A percentile compares a stretch with the other conserved stretches of the same genome.
Conservation (phyloP, 2,113 vertebrate genomes). For the Phrynosoma platyrhinos region DNA sequence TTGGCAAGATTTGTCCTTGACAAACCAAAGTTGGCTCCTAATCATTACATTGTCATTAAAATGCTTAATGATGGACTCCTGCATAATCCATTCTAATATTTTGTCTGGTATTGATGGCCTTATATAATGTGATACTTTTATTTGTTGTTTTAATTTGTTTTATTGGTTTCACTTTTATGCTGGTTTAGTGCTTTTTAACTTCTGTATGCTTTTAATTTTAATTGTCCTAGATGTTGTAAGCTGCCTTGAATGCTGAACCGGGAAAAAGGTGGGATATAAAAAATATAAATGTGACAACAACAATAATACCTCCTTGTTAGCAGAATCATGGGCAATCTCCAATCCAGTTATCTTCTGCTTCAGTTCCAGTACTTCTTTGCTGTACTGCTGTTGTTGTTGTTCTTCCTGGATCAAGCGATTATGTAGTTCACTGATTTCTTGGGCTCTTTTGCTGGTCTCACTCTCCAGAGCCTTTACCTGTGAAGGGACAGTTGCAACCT, state of each 20-base stretch:
- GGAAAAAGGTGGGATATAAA: no score
- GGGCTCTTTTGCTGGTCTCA: slow-evolving; percentile 72
- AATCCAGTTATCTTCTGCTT: slow-evolving; percentile 74
- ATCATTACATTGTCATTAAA: no score
- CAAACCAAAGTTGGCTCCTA: no score
- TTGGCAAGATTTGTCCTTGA: no score
- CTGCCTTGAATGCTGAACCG: not conserved
- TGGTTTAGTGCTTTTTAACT: no score
- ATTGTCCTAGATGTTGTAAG: not conserved
- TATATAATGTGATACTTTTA: no score
- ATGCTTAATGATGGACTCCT: no score
- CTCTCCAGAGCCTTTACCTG: slow-evolving; percentile 82
- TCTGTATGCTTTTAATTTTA: no score
- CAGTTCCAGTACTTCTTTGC: slow-evolving; percentile 68
- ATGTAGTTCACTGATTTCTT: slow-evolving; percentile 78
- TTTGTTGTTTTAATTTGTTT: no score
- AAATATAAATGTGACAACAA: not conserved
- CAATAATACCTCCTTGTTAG: slow-evolving; percentile 79
- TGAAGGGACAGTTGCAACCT: accelerated
- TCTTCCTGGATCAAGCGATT: slow-evolving; percentile 73
- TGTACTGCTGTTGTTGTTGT: slow-evolving; percentile 74
- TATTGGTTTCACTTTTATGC: no score
- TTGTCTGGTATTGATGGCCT: no score
- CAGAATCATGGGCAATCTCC: slow-evolving; percentile 74
- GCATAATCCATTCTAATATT: no score